Evolutionary conservation across 2,888 invertebrate species (phyloP).

Genomic region (Ommatoiulus sabulosus): DNA sequence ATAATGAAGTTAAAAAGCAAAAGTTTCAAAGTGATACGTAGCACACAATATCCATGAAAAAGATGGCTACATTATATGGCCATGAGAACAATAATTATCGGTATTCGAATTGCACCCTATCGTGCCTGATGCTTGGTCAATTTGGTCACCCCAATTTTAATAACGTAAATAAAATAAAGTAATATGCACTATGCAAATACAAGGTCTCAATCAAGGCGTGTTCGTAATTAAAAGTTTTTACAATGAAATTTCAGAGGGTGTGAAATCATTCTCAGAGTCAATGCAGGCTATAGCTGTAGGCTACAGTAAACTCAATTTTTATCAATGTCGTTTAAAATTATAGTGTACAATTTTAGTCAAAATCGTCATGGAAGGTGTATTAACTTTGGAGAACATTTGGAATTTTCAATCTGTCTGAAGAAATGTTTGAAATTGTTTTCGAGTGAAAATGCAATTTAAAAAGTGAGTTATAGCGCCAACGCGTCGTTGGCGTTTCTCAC

Average conservation of each 20-base stretch:
- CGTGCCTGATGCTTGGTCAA: neutral
- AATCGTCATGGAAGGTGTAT: neutral
- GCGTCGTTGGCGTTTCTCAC: neutral
- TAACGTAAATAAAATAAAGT: neutral
- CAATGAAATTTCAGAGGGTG: neutral
- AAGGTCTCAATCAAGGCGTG: no score
- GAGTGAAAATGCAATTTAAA: neutral
- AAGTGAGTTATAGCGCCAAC: conserved; percentile 21
- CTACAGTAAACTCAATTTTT: no score
- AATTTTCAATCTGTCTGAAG: neutral
- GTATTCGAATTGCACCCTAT: neutral
- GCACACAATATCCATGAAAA: neutral
- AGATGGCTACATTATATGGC: neutral
- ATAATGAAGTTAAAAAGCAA: neutral
- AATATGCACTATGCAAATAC: no score
- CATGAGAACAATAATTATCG: neutral
- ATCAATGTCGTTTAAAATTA: no score
- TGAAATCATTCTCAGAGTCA: neutral
- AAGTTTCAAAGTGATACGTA: neutral
- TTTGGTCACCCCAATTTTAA: neutral
- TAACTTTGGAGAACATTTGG: no score
- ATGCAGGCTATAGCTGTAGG: no score
- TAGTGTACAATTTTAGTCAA: neutral
- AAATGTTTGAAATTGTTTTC: neutral
- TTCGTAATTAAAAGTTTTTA: neutral